Evolutionary conservation across 2,113 vertebrate species (phyloP).

Genomic region (Leucoraja erinaceus): DNA sequence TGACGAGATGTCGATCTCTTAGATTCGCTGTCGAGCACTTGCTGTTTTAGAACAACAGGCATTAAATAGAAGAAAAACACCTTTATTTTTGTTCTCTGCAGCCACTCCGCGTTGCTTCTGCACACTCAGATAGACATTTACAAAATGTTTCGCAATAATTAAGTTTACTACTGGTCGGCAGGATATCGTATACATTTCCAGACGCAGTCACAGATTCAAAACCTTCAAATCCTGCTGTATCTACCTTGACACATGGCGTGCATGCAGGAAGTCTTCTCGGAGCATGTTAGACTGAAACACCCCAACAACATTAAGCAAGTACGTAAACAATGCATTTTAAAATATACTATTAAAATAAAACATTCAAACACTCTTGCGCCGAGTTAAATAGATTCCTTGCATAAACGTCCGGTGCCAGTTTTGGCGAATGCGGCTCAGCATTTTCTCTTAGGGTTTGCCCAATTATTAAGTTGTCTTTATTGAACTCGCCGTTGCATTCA

Average conservation of each 20-base stretch:
- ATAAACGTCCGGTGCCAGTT: background rate
- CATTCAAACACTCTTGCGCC: background rate
- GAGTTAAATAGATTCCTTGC: background rate
- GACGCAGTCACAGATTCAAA: background rate
- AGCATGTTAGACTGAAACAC: background rate
- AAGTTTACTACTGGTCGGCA: background rate
- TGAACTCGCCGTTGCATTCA: background rate
- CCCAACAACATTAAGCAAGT: background rate
- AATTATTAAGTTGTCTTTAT: background rate
- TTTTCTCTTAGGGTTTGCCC: background rate
- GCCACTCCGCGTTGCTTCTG: background rate
- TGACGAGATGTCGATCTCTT: background rate
- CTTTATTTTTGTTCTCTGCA: background rate
- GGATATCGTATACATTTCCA: background rate
- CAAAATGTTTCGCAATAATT: background rate
- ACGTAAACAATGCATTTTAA: background rate
- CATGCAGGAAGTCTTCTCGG: background rate
- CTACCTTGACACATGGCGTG: too few relatives aligned
- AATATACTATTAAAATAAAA: background rate
- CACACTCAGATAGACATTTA: background rate
- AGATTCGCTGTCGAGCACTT: background rate
- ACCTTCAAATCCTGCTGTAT: background rate
- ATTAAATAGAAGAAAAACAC: constrained; percentile 5
- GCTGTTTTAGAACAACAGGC: background rate
- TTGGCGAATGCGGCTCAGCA: background rate